Conservation (phyloP, 2,113 vertebrate species). For the Chaetorhynchus papuensis region DNA sequence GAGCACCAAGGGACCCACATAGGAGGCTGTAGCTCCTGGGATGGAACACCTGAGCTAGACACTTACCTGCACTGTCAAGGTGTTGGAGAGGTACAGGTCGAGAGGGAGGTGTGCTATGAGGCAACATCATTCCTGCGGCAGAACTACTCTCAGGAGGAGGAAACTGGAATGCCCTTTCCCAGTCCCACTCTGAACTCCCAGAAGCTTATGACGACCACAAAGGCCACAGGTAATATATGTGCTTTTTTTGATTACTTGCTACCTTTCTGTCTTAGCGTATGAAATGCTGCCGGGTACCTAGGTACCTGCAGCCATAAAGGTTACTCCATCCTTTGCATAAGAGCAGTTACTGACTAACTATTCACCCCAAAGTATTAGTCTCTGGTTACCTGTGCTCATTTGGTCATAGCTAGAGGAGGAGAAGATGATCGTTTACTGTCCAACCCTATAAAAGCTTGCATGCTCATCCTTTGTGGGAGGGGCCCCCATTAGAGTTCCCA, state of each 20-base stretch:
- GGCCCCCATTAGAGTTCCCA: neutral
- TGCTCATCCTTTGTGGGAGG: neutral
- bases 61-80: slow-evolving; percentile 52
- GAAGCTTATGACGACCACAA: slow-evolving; percentile 45
- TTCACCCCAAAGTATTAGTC: fast-evolving
- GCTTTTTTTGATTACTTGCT: neutral
- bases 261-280: neutral
- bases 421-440: neutral
- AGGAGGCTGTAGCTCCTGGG: slow-evolving; percentile 60
- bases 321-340: neutral
- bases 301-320: neutral
- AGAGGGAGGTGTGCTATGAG: slow-evolving; percentile 71
- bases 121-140: slow-evolving; percentile 69
- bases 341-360: neutral
- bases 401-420: neutral
- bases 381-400: neutral
- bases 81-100: slow-evolving; percentile 48
- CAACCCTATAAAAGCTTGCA: neutral
- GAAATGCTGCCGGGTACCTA: neutral
- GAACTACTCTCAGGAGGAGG: slow-evolving; percentile 68
- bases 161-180: slow-evolving; percentile 72
- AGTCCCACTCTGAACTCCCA: slow-evolving; percentile 57
- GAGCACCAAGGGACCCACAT: slow-evolving; percentile 60
- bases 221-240: slow-evolving; percentile 61
- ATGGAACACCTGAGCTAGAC: slow-evolving; percentile 29